phyloP scores from a whole-genome alignment of 2,113 vertebrate species.

The Pungitius pungitius region DNA sequence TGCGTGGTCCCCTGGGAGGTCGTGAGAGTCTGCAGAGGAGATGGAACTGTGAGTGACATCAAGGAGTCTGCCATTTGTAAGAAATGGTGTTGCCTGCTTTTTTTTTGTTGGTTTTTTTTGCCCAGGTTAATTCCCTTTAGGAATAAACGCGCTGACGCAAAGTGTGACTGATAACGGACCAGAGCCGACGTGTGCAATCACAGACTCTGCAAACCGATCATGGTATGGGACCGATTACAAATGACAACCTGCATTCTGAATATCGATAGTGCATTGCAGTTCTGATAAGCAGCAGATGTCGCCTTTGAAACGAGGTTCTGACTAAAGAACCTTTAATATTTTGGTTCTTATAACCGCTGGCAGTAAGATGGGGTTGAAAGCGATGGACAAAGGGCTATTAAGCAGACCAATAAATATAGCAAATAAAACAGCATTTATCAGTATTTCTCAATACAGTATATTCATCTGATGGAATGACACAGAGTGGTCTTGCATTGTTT shows the following conservation, averaged over 20 bases:
- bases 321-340: slow-evolving; percentile 1
- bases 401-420: neutral
- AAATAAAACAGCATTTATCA: neutral
- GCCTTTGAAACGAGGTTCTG: neutral
- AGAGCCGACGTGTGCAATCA: slow-evolving; percentile 35
- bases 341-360: neutral
- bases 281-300: neutral
- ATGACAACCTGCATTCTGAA: neutral
- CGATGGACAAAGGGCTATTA: neutral
- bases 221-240: neutral
- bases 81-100: neutral
- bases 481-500: slow-evolving; percentile 1
- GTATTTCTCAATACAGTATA: neutral
- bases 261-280: neutral
- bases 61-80: neutral
- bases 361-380: neutral
- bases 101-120: too few species aligned
- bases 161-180: slow-evolving; percentile 18
- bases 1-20: slow-evolving; percentile 88
- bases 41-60: slow-evolving; percentile 16
- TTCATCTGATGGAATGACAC: neutral
- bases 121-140: neutral
- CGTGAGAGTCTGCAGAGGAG: slow-evolving; percentile 83
- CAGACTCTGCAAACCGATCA: neutral
- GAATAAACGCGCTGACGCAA: neutral